Evolutionary conservation across 2,888 invertebrate species (phyloP), one percentile per base, ranked within the genome.

Genomic region (Orchesella flavescens): DNA sequence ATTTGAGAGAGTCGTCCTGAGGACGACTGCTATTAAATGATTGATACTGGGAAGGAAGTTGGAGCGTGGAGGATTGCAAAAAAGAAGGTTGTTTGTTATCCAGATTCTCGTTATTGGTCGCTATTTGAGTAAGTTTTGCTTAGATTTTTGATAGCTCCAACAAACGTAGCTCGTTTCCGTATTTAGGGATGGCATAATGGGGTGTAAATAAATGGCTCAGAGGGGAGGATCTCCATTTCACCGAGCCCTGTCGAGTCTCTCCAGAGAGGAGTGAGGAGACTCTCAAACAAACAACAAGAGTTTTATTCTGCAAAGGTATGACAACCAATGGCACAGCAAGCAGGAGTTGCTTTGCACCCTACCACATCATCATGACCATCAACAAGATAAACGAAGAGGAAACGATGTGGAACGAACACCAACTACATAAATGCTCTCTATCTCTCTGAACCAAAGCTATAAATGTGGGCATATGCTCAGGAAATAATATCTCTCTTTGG

Each of bases 31-130:
- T 21, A 59, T 59, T 59, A 59, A 59, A 1, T 59, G 59, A 4
- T 59, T 46, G n/a, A n/a, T n/a, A 3, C 17, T 44, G n/a, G 43
- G 44, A 34, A 43, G n/a, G 34, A 66, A 17, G 44, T 2, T n/a
- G 2, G 57, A 17, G 10, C 13, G 19, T 17, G 17, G 17, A 57
- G 57, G 21, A 17, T 57, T n/a, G 53, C 53, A 10, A 34, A 34
- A 34, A 10, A 34, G 7, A 34, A 34, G 34, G 34, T 53, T 53
- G 13, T 53, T 13, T n/a, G 53, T 24, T 53, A 34, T 13, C n/a
- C 71, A 71, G 63, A n/a, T 66, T n/a, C 81, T 55, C 68, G 74
- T 81, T 81, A 81, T 81, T 81, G 81, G 81, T 81, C 74, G 73
- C 68, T 59, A n/a, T n/a, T n/a, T n/a, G n/a, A 43, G 57, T 12